Evolutionary conservation across 2,888 invertebrate species (phyloP).

Genomic region (Archips crataeganus): DNA sequence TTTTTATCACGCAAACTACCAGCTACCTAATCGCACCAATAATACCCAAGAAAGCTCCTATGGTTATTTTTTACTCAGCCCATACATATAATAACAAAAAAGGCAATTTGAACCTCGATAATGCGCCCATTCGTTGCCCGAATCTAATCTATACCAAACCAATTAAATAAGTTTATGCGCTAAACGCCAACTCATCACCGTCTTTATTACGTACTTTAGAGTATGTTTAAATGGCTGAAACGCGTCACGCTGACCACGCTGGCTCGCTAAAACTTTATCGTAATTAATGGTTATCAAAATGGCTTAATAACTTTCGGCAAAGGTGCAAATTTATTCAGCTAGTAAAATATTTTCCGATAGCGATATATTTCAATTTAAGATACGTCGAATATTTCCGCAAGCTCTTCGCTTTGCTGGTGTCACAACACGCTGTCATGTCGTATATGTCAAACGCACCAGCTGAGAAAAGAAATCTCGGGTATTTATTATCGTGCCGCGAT

Average conservation of each 20-base stretch:
- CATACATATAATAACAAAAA: slow-evolving; percentile 3
- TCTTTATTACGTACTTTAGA: slow-evolving; percentile 7
- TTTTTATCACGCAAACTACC: slow-evolving; percentile 62
- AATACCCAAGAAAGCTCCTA: slow-evolving; percentile 29
- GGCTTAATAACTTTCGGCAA: slow-evolving; percentile 1
- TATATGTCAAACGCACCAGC: slow-evolving; percentile 20
- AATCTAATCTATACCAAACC: not conserved
- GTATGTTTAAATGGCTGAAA: not conserved
- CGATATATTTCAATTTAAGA: not conserved
- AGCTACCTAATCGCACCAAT: slow-evolving; percentile 37
- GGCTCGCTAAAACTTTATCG: slow-evolving; percentile 7
- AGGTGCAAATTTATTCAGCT: not conserved
- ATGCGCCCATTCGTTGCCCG: not conserved
- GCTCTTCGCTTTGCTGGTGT: slow-evolving; percentile 1
- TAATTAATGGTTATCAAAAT: slow-evolving; percentile 11
- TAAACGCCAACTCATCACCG: not conserved
- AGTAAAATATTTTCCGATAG: slow-evolving; percentile 1
- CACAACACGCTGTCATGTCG: not conserved
- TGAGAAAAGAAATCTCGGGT: slow-evolving; percentile 2
- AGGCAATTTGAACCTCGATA: not conserved
- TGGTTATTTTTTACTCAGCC: slow-evolving; percentile 8
- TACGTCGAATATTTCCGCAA: slow-evolving; percentile 7
- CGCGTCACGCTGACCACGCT: slow-evolving; percentile 8
- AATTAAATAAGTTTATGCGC: not conserved
- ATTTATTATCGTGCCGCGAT: slow-evolving; percentile 12